Conservation (phyloP, 2,888 invertebrate genomes). For the Dryobotodes eremita region DNA sequence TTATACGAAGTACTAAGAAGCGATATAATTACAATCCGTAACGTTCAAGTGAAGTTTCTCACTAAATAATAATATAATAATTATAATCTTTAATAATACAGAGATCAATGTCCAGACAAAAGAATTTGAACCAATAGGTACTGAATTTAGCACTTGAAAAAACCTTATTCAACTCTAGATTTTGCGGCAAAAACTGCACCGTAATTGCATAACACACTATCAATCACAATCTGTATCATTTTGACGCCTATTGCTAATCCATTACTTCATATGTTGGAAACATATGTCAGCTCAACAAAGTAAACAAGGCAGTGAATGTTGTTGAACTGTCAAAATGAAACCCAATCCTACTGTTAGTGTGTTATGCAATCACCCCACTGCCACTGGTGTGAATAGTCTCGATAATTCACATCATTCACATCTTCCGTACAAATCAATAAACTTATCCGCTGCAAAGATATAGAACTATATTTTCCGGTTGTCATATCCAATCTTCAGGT, state of each 20-base stretch:
- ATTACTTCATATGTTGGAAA: no score
- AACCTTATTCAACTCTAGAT: slow-evolving; percentile 14
- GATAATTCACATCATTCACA: neutral
- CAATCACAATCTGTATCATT: no score
- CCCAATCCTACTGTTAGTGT: no score
- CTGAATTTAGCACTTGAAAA: neutral
- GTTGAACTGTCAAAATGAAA: no score
- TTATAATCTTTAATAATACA: neutral
- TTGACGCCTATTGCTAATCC: no score
- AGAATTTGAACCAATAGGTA: slow-evolving; percentile 1
- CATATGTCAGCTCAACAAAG: no score
- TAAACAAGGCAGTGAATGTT: no score
- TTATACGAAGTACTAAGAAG: neutral
- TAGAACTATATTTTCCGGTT: neutral
- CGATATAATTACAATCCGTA: neutral
- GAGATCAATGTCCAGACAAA: neutral
- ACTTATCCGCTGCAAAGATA: neutral
- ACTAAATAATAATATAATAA: neutral
- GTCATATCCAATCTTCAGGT: neutral
- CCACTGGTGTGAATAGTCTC: neutral
- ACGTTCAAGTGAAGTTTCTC: neutral
- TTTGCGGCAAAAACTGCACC: slow-evolving; percentile 22
- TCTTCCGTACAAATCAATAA: slow-evolving; percentile 11
- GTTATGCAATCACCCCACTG: no score
- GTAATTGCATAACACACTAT: no score